phyloP scores from a whole-genome alignment of 2,888 invertebrate species.

The Tenthredo livida region DNA sequence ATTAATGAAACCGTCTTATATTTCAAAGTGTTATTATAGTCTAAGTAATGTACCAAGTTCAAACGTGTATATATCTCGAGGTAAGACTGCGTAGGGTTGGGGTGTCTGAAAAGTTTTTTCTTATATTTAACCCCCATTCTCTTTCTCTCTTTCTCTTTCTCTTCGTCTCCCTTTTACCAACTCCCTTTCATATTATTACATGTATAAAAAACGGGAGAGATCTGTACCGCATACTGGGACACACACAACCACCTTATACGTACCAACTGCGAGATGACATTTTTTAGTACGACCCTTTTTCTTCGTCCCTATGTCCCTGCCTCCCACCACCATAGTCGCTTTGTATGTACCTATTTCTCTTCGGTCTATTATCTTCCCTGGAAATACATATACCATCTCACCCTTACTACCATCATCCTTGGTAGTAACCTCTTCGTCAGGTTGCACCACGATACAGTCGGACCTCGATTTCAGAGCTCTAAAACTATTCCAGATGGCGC shows the following conservation, averaged over 20 bases:
- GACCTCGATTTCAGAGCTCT: too few species aligned
- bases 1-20: slow-evolving; percentile 51
- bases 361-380: neutral
- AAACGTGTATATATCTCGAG: slow-evolving; percentile 31
- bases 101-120: slow-evolving; percentile 42
- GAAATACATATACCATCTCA: neutral
- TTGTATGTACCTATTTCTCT: slow-evolving; percentile 15
- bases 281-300: slow-evolving; percentile 33
- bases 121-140: neutral
- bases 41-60: slow-evolving; percentile 47
- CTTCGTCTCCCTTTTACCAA: neutral
- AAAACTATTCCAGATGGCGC: too few species aligned
- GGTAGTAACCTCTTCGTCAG: slow-evolving; percentile 19
- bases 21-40: slow-evolving; percentile 46
- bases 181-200: slow-evolving; percentile 14
- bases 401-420: neutral
- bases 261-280: slow-evolving; percentile 33
- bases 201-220: slow-evolving; percentile 7
- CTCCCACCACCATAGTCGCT: neutral
- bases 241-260: neutral
- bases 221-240: neutral
- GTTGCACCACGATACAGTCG: neutral
- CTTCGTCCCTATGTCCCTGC: neutral
- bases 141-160: neutral
- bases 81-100: neutral